Evolutionary conservation across 2,797 vertebrate species (phyloP), one percentile per base, ranked within the genome.

Genomic region (Acanthis flammea): DNA sequence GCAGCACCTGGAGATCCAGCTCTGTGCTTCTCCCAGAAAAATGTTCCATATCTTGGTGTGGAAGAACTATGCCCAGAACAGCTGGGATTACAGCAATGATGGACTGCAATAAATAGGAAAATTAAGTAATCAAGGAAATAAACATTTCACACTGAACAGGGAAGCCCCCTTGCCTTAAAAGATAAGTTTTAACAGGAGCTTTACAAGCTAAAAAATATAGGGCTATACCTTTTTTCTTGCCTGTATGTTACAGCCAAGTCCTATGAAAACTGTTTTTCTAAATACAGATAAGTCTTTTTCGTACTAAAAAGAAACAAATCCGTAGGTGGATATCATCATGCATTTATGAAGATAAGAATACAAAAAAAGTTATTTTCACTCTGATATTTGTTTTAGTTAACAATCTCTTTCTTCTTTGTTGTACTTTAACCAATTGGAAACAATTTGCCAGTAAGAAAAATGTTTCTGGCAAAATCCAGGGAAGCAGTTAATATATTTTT

Each of bases 251-350:
- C 16, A 90, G 57, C 12, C 50, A 88, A 90, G 28, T 47, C 50
- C 42, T 44, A 68, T 8, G 23, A 88, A 92, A 94, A 75, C 8
- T 41, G 2, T 30, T 86, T 92, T 86, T 88, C 63, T 77, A 76
- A 73, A 65, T 44, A 62, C 3, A 86, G 21, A 12, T 33, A 22
- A 25, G 19, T 42, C n/a, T 35, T 89, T 60, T 78, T 16, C 39
- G 47, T 28, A 65, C 10, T n/a, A 35, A 77, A 83, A 65, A 11
- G 18, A 62, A 84, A 53, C 19, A 73, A 80, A 90, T 62, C 14
- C 1, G 4, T 7, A 65, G 7, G 35, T 23, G 7, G 28, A 37
- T 42, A 62, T 35, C 23, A 72, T 19, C 13, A 22, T 0, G 0
- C 33, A 76, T 22, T 54, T 72, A 47, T 19, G 14, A 67, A 67